These are phyloP conservation scores for Lumbricus terrestris DNA, from an alignment of 2,888 invertebrate species.

Conservation along the genomic window DNA sequence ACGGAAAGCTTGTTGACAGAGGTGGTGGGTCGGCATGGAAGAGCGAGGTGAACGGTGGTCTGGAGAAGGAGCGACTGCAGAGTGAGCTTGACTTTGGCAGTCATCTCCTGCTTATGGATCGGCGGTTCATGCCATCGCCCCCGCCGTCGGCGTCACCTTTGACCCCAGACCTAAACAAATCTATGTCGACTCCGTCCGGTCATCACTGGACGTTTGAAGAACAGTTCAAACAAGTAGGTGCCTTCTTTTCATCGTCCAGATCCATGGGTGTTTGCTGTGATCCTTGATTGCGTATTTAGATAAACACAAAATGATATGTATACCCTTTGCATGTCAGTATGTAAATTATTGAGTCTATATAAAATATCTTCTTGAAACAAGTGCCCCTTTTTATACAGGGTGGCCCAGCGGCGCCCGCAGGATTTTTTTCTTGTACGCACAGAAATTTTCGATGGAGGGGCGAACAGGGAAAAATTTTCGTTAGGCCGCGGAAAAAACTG, in stretches of 20 bases:
- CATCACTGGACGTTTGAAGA: conserved; percentile 94
- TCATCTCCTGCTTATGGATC: conserved; percentile 29
- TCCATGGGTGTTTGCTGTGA: background rate
- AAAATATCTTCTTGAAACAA: too few species aligned
- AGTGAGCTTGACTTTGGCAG: background rate
- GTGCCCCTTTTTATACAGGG: too few species aligned
- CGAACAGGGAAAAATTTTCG: too few species aligned
- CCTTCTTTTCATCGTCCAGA: background rate
- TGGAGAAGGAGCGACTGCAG: background rate
- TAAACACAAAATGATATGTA: too few species aligned
- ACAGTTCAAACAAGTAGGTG: conserved; percentile 96
- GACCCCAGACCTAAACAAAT: conserved; percentile 6
- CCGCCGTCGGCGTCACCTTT: conserved; percentile 19
- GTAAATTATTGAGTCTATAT: too few species aligned
- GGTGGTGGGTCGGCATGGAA: background rate
- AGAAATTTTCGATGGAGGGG: too few species aligned
- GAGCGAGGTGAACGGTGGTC: background rate
- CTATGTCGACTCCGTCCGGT: conserved; percentile 22
- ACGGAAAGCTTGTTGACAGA: background rate
- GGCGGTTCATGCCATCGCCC: conserved; percentile 31
- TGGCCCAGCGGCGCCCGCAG: too few species aligned
- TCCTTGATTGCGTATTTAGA: background rate
- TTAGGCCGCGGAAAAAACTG: too few species aligned
- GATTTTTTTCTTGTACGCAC: too few species aligned
- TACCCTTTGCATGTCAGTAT: too few species aligned